Evolutionary conservation across 2,113 vertebrate genomes (phyloP), one percentile per base, ranked within the genome.

Genomic region (Dromas ardeola): DNA sequence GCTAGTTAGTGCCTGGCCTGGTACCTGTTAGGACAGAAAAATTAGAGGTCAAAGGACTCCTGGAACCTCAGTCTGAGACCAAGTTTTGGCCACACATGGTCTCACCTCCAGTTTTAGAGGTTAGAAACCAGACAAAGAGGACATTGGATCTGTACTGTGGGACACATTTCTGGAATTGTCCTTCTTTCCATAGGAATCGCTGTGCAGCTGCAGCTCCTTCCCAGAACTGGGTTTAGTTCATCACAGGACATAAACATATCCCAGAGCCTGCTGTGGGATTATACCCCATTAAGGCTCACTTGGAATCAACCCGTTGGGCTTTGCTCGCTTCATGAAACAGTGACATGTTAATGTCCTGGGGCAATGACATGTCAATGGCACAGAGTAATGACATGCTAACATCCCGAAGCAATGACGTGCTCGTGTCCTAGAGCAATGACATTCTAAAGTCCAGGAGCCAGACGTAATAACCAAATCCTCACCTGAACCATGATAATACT

Each of bases 141-240:
- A 65, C 17, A 15, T 5, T 36, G 12, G 21, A 22, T 45, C 25
- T 42, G 36, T 45, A 40, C 11, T 0, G 0, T 38, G 49, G 16
- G 36, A 18, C 36, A 49, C 45, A 29, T 10, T 59, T 70, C 62
- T 70, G 23, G 32, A 63, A 63, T 38, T 27, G 27, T 27, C 34
- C 10, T 73, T 74, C 34, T 85, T 56, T 43, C 56, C 65, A 42
- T 19, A 36, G 9, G 40, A 53, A 59, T 25, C 8, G 23, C 26
- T 65, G 50, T 43, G 19, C n/a, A 65, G 63, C 30, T 36, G 14
- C 50, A 49, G 13, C 16, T 91, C 40, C n/a, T 71, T 69, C 8
- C 14, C 14, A 2, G 1, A 47, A 13, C 36, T 40, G 36, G 10
- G 6, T 29, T 74, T 70, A 80, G 29, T 34, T 69, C 23, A 32